Base-by-base conservation (phyloP, 2,797 vertebrate species). In the Ctenopoma multispine region DNA sequence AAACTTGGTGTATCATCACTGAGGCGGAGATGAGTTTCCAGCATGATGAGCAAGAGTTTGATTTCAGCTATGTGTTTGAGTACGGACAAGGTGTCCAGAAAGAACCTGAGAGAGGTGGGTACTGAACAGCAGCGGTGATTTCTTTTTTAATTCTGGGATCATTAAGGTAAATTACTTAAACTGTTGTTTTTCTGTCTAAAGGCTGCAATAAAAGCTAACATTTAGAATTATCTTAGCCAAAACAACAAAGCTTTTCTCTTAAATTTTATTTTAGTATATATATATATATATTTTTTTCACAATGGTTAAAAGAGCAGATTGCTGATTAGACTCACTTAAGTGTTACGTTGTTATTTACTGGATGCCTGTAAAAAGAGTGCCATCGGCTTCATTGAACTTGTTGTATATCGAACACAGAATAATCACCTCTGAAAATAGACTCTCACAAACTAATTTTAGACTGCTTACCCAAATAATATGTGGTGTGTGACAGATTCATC, bases 51-150 rank as follows among this genome's bases (percentile, higher is more conserved):
- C 94, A 92, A 31, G 96, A 96, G 90, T 96, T 97, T 82, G 96
- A 96, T 75, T 96, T 97, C 89, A 95, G 93, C 82, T 95, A 93
- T 90, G 88, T 96, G 82, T 97, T 96, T 92, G 96, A 97, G 88
- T 96, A 94, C 90, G 92, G 92, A 87, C 94, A 92, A 87, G 90
- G 90, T 77, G 90, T 88, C 57, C 91, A 93, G 77, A 81, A 61
- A 63, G 77, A 77, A 68, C 79, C 75, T 79, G 90, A 96, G 92
- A 75, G 56, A 90, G 66, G 82, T 91, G 73, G 20, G 83, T 87
- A 44, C 31, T 36, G 3, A 48, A n/a, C 36, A 12, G 11, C 14
- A 36, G 10, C 17, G 18, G 8, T 36, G 5, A 4, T 4, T 47
- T 53, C 3, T 69, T 43, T 55, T 44, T 17, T 62, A n/a, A 17